Percentiles rank a stretch among this genome's conserved stretches.
Evolutionary conservation across 2,888 invertebrate genomes (phyloP).

Genomic region (Hesperia comma): DNA sequence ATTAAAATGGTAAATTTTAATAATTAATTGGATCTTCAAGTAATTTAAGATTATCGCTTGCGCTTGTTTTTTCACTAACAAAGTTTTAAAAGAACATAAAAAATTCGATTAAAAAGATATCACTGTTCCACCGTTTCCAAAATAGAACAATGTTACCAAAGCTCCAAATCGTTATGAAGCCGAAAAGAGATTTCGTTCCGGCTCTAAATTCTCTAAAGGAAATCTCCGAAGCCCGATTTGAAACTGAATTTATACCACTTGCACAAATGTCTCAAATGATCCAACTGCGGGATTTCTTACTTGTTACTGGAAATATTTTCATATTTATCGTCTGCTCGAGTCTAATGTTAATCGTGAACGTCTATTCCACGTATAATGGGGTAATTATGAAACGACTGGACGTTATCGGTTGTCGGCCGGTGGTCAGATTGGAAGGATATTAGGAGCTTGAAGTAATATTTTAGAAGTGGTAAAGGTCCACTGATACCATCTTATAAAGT

Average conservation of each 20-base stretch:
- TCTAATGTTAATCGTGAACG: no score
- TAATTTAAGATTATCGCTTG: no score
- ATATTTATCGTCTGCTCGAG: not conserved
- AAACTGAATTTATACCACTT: conserved; percentile 34
- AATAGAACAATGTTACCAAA: conserved; percentile 11
- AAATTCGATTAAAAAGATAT: conserved; percentile 2
- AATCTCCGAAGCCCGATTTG: conserved; percentile 29
- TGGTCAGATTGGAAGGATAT: no score
- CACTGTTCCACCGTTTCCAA: not conserved
- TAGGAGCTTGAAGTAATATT: no score
- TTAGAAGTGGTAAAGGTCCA: no score
- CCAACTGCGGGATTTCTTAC: conserved; percentile 9
- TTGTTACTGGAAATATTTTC: conserved; percentile 12
- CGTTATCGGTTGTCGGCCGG: no score
- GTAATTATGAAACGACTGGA: no score
- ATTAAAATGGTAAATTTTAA: no score
- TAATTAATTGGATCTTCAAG: no score
- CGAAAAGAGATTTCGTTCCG: conserved; percentile 26
- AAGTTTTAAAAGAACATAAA: not conserved
- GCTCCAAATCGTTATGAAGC: conserved; percentile 12
- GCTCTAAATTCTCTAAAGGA: conserved; percentile 33
- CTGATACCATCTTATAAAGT: no score
- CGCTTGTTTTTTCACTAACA: no score
- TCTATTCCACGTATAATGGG: no score
- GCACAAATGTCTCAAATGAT: conserved; percentile 33